Percentiles rank a stretch among this genome's conserved stretches.
Conservation (phyloP, 64 coral and sea anemone species). For the Dendronephthya gigantea region DNA sequence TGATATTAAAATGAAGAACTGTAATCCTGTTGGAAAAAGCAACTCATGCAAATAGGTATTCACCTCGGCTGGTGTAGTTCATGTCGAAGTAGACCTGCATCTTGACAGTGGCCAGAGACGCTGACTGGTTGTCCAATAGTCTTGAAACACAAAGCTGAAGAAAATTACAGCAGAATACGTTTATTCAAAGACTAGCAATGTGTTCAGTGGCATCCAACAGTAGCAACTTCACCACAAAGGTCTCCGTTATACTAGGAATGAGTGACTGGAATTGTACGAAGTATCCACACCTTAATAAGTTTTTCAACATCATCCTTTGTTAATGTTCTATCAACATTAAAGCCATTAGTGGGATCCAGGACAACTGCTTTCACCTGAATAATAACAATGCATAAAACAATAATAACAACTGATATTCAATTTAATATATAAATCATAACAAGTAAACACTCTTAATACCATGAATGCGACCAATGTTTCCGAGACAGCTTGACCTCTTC, state of each 20-base stretch:
- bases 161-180: not conserved
- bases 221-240: no score
- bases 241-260: no score
- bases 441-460: no score
- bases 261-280: not conserved
- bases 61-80: constrained; percentile 97
- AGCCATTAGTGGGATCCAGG: constrained; percentile 85
- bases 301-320: constrained; percentile 99
- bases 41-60: no score
- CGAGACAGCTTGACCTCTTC: constrained; percentile 83
- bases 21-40: no score
- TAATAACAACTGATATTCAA: not conserved
- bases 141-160: constrained; percentile 66
- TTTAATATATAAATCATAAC: not conserved
- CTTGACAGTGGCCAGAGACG: constrained; percentile 86
- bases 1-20: no score
- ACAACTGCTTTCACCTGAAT: constrained; percentile 95
- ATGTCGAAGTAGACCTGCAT: constrained; percentile 99
- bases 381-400: not conserved
- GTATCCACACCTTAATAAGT: constrained; percentile 65
- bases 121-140: constrained; percentile 59
- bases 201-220: no score
- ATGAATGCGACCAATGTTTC: constrained; percentile 97
- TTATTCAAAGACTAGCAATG: no score
- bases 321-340: constrained; percentile 93